Evolutionary conservation across 2,113 vertebrate genomes (phyloP).

Genomic region (Semicossyphus pulcher): DNA sequence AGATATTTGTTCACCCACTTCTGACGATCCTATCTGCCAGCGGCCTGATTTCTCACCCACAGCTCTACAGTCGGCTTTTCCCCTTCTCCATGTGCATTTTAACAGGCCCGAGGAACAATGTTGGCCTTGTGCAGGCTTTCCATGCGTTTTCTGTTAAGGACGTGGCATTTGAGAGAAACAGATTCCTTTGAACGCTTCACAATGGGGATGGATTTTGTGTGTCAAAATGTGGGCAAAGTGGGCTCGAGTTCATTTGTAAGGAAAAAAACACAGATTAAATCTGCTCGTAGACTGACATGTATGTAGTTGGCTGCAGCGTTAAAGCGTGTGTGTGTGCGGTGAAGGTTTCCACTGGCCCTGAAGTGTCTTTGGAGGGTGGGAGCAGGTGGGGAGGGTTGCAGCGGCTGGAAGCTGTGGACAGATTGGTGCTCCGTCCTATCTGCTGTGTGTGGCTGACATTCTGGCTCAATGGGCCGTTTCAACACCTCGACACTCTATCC

Average conservation of each 20-base stretch:
- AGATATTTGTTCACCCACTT: conserved; percentile 30
- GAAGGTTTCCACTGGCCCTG: conserved; percentile 52
- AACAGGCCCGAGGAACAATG: conserved; percentile 74
- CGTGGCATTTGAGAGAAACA: conserved; percentile 72
- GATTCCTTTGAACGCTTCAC: conserved; percentile 62
- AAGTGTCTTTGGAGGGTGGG: conserved; percentile 41
- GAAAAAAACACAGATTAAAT: not conserved
- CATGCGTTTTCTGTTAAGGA: conserved; percentile 70
- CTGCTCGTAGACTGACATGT: not conserved
- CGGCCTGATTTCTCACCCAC: conserved; percentile 51
- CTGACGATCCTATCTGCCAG: conserved; percentile 27
- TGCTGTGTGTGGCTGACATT: conserved; percentile 68
- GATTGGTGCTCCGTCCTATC: conserved; percentile 67
- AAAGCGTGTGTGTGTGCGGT: conserved; percentile 15
- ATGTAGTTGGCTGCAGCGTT: conserved; percentile 15
- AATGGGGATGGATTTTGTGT: conserved; percentile 52
- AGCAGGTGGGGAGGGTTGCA: conserved; percentile 5
- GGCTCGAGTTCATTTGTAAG: conserved; percentile 13
- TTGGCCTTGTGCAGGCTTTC: conserved; percentile 76
- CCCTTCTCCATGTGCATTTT: conserved; percentile 67
- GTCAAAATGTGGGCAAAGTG: conserved; percentile 52
- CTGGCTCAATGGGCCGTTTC: conserved; percentile 74
- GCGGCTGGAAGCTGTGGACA: conserved; percentile 63
- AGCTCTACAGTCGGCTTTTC: conserved; percentile 8
- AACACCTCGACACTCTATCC: conserved; percentile 75